phyloP scores from a whole-genome alignment of 2,797 vertebrate species.

The Microctenopoma steveboyesi region DNA sequence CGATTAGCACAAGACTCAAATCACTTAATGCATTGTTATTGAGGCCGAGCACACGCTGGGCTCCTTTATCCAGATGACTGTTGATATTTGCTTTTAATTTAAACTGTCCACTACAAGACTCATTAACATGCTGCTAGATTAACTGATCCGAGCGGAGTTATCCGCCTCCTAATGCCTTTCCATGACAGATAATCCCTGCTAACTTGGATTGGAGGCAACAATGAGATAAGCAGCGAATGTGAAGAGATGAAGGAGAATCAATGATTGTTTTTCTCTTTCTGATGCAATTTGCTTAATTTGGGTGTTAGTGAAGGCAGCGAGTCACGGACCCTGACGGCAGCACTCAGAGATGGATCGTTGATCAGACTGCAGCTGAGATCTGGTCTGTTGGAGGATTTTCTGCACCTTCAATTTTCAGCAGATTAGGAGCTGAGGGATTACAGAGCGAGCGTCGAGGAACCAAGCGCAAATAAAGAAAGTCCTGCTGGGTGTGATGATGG shows the following conservation, averaged over 20 bases:
- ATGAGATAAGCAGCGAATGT: slow-evolving; percentile 75
- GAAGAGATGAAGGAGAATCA: slow-evolving; percentile 66
- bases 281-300: slow-evolving; percentile 62
- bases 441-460: slow-evolving; percentile 17
- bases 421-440: slow-evolving; percentile 31
- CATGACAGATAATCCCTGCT: slow-evolving; percentile 79
- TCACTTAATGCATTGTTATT: slow-evolving; percentile 83
- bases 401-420: slow-evolving; percentile 36
- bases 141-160: slow-evolving; percentile 78
- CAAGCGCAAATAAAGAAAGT: not conserved
- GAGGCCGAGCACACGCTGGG: slow-evolving; percentile 59
- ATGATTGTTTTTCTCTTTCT: slow-evolving; percentile 48
- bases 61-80: slow-evolving; percentile 78
- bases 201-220: slow-evolving; percentile 81
- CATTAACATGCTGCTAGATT: slow-evolving; percentile 83
- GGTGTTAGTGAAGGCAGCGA: slow-evolving; percentile 21
- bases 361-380: not conserved
- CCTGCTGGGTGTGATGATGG: not conserved
- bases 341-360: slow-evolving; percentile 7
- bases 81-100: slow-evolving; percentile 87
- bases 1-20: slow-evolving; percentile 81
- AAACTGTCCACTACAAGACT: slow-evolving; percentile 85
- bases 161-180: slow-evolving; percentile 79
- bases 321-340: slow-evolving; percentile 31
- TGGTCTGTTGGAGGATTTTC: slow-evolving; percentile 1